Percentiles rank a stretch among this genome's conserved stretches.
Evolutionary conservation across 2,113 vertebrate species (phyloP).

Genomic region (Scytalopus superciliaris): DNA sequence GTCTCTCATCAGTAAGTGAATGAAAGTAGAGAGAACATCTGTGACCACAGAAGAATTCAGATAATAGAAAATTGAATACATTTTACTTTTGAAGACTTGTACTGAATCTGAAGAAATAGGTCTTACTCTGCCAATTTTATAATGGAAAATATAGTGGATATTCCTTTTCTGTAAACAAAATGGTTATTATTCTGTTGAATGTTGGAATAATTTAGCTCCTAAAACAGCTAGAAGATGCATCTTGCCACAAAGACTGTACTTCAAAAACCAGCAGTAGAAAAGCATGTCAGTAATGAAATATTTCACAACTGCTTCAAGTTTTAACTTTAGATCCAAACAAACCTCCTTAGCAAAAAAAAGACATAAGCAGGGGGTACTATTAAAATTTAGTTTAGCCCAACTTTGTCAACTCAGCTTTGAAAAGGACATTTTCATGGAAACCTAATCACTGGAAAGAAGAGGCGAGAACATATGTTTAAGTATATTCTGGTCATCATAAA

Average conservation of each 20-base stretch:
- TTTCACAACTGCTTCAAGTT: not conserved
- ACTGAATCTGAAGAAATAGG: not conserved
- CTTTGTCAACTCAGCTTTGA: not conserved
- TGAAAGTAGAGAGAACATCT: slow-evolving; percentile 4
- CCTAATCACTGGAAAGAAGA: not conserved
- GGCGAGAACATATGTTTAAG: not conserved
- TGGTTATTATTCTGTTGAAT: not conserved
- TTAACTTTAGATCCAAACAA: not conserved
- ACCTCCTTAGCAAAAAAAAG: not conserved
- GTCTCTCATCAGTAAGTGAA: slow-evolving; percentile 7
- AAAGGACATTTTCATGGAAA: not conserved
- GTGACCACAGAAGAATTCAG: slow-evolving; percentile 1
- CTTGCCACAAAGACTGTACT: not conserved
- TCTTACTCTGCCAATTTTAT: not conserved
- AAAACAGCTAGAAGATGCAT: not conserved
- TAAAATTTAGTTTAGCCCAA: not conserved
- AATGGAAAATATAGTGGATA: not conserved
- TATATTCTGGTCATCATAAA: not conserved
- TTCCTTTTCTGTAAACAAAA: not conserved
- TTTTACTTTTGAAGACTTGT: not conserved
- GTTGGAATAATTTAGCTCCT: not conserved
- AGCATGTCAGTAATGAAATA: not conserved
- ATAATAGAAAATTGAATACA: not conserved
- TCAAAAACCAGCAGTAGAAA: not conserved
- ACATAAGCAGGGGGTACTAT: not conserved